Evolutionary conservation across 2,797 vertebrate genomes (phyloP), one percentile per base, ranked within the genome.

Genomic region (Sebastes aleutianus): DNA sequence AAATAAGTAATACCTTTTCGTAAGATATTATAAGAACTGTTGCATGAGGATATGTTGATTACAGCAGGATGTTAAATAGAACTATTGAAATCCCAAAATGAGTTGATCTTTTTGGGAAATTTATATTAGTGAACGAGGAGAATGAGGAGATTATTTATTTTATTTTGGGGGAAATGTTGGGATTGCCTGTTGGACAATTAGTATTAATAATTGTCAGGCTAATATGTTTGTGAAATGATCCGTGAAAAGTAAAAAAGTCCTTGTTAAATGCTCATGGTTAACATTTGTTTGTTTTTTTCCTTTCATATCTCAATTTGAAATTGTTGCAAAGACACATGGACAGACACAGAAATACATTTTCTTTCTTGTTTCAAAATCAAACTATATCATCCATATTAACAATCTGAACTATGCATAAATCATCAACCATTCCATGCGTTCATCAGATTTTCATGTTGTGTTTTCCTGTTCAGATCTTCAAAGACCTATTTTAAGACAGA

Each of bases 401-500:
- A 66, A 75, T 77, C 59, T 63, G 20, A 70, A n/a, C 29, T 8
- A 20, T 76, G 62, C 78, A 85, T 85, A 68, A 82, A 82, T 83
- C 68, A 81, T 86, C 61, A 4, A 5, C 76, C 70, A 24, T 67
- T 80, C 56, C 75, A 69, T 76, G 62, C 26, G 8, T 74, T 80
- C 39, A 34, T 81, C 70, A 62, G 54, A 67, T 85, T 80, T 79
- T 39, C 54, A 65, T 74, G 63, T 77, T 34, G 9, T 74, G 32
- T 78, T 77, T 83, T 76, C 77, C 74, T 47, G 29, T 74, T 85
- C 50, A 26, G 14, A 84, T 89, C 79, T 88, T 92, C 85, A 87
- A 92, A 87, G 79, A 47, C 43, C 61, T 86, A 74, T 85, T 92
- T 87, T 67, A 57, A 77, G 85, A 72, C 63, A 31, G 57, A 81